Evolutionary conservation across 2,888 invertebrate species (phyloP), one percentile per base, ranked within the genome.

Genomic region (Endomychus coccineus): DNA sequence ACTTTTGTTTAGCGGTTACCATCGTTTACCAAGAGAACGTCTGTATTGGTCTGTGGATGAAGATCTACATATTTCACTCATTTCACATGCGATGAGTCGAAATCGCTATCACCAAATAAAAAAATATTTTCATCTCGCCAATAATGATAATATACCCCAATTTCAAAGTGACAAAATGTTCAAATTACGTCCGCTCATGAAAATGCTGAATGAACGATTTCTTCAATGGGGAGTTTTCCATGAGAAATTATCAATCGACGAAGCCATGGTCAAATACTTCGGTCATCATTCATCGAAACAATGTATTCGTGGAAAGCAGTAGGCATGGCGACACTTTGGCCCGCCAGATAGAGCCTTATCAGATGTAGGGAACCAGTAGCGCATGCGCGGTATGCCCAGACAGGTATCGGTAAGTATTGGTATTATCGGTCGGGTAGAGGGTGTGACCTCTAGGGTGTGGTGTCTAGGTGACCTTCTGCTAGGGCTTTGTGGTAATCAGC

Each of bases 221-320:
- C 21, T 33, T 19, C 44, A 51, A 28, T 49, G 41, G 39, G 47
- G 43, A 27, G 42, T 50, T 15, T 43, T 52, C 22, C 45, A 49
- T 14, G 29, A 45, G 23, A 16, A 45, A 27, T 36, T 51, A 10
- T 51, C 49, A 10, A 42, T 52, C 13, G 50, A 53, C 40, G 51
- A 51, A 39, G 41, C 46, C 1, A 51, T 54, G 45, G 44, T 53
- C 37, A 46, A 49, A 44, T 52, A 49, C 32, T 54, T 34, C 36
- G 51, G 50, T 3, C 48, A 44, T 14, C 48, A 55, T 32, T 34
- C 42, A 3, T 25, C 42, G 9, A 54, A 55, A 31, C 46, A 51
- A 16, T 33, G 22, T 7, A 33, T 33, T 15, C 14, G n/a, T 7
- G 24, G 10, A 5, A 33, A 33, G 6, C 17, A n/a, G n/a, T n/a